phyloP scores from a whole-genome alignment of 2,888 invertebrate genomes.

The Cryptocephalus primarius region DNA sequence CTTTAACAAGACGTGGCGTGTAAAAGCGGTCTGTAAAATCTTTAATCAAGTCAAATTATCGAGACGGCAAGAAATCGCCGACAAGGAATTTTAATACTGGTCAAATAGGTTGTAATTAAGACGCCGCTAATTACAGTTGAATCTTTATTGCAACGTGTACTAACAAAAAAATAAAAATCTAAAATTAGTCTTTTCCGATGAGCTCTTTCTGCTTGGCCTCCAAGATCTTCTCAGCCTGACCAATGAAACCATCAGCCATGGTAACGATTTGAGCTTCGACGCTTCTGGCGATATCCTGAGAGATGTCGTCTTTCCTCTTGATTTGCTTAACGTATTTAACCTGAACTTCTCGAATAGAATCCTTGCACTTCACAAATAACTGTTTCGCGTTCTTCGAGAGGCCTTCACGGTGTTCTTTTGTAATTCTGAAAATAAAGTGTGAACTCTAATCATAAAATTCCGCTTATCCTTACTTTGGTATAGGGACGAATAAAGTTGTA shows the following conservation, averaged over 20 bases:
- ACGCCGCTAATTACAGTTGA: too few species aligned
- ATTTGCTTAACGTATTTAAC: constrained; percentile 58
- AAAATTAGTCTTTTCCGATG: constrained; percentile 41
- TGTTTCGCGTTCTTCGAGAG: constrained; percentile 81
- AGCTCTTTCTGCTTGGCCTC: constrained; percentile 66
- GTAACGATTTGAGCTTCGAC: constrained; percentile 60
- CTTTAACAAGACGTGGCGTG: too few species aligned
- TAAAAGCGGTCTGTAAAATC: too few species aligned
- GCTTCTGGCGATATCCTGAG: constrained; percentile 57
- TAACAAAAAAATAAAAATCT: too few species aligned
- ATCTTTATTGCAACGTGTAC: too few species aligned
- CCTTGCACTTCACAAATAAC: constrained; percentile 68
- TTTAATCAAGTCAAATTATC: too few species aligned
- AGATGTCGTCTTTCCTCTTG: constrained; percentile 57
- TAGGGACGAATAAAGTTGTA: constrained; percentile 75
- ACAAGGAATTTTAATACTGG: too few species aligned
- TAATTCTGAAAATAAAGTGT: constrained; percentile 44
- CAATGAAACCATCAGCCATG: constrained; percentile 56
- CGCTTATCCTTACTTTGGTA: constrained; percentile 60
- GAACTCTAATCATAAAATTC: too few species aligned
- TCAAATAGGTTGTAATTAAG: too few species aligned
- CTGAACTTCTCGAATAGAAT: constrained; percentile 64
- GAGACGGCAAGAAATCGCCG: too few species aligned
- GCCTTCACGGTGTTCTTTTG: constrained; percentile 83
- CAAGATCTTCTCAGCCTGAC: constrained; percentile 53